Conservation (phyloP, 2,888 invertebrate genomes). For the Eulithis prunata region DNA sequence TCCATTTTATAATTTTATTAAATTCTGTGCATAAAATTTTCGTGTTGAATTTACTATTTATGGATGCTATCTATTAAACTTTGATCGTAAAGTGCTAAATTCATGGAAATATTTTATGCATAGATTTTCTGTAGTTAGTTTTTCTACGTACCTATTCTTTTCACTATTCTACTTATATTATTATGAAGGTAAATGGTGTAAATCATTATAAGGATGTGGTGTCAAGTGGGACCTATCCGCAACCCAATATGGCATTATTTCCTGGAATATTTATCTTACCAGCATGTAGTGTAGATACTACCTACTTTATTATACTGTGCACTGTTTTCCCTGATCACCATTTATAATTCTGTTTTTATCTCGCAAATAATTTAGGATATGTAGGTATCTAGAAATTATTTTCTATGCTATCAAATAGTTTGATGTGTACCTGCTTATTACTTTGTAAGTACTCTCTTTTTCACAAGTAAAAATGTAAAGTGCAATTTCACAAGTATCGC, state of each 20-base stretch:
- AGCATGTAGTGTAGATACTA: too few relatives aligned
- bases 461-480: too few relatives aligned
- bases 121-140: conserved; percentile 9
- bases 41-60: conserved; percentile 7
- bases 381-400: too few relatives aligned
- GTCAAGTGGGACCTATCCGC: conserved; percentile 7
- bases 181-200: conserved; percentile 15
- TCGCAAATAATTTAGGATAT: too few relatives aligned
- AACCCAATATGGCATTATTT: conserved; percentile 4
- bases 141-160: not conserved
- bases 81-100: not conserved
- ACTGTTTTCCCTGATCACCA: too few relatives aligned
- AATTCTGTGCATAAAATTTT: conserved; percentile 27
- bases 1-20: conserved; percentile 2
- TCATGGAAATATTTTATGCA: conserved; percentile 19
- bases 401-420: too few relatives aligned
- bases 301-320: too few relatives aligned
- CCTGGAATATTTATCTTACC: conserved; percentile 1
- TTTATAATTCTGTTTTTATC: too few relatives aligned
- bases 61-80: not conserved
- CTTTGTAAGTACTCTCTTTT: too few relatives aligned
- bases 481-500: too few relatives aligned
- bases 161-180: not conserved
- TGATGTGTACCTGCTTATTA: too few relatives aligned
- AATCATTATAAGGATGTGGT: not conserved